Evolutionary conservation across 2,113 vertebrate genomes (phyloP).

Genomic region (Elephantulus edwardii): DNA sequence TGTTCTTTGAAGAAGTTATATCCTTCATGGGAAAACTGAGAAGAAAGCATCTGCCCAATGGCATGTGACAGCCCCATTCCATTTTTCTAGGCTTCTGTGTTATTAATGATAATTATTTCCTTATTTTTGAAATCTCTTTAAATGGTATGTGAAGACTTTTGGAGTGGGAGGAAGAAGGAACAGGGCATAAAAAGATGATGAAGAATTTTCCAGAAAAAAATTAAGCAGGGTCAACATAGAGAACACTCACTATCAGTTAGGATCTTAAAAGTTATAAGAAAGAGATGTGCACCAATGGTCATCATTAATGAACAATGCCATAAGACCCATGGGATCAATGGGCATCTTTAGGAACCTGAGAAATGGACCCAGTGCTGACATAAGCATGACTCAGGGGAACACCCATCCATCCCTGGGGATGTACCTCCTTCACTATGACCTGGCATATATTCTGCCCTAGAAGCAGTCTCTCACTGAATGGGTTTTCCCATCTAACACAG

Average conservation of each 20-base stretch:
- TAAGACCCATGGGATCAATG: background rate
- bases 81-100: conserved; percentile 11
- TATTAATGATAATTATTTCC: background rate
- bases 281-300: background rate
- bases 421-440: background rate
- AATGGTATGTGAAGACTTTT: background rate
- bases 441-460: background rate
- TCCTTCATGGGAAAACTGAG: background rate
- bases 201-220: conserved; percentile 10
- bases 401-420: background rate
- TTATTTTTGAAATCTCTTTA: background rate
- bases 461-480: background rate
- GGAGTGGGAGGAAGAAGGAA: background rate
- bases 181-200: background rate
- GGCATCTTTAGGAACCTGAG: background rate
- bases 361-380: background rate
- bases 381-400: background rate
- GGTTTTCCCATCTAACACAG: background rate
- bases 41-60: background rate
- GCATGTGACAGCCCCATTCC: background rate
- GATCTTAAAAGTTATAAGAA: background rate
- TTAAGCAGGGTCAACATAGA: background rate
- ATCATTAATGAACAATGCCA: background rate
- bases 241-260: background rate
- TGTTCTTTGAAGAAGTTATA: background rate